These are phyloP conservation scores for Mormyrus hasselquistii DNA, from an alignment of 2,797 vertebrate genomes.

Conservation along the genomic window DNA sequence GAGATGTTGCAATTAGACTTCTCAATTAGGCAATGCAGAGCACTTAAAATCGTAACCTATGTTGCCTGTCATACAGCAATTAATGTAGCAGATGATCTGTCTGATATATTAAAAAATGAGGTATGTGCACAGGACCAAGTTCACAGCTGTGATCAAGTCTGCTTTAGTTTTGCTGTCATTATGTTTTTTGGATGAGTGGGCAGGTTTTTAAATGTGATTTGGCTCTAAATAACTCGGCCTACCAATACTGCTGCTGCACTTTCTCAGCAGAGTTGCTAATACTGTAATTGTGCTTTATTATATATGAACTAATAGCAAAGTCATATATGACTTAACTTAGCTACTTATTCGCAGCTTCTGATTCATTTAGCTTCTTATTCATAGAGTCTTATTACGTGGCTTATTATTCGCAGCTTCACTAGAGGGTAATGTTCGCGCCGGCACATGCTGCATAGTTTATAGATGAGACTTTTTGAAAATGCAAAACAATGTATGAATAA, in stretches of 20 bases:
- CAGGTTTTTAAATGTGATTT: not conserved
- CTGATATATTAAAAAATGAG: not conserved
- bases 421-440: no score
- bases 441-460: no score
- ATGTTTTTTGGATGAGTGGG: not conserved
- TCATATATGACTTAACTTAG: no score
- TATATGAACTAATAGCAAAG: no score
- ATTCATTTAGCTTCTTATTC: not conserved
- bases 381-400: not conserved
- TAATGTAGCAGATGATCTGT: not conserved
- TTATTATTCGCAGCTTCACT: not conserved
- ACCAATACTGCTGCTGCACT: not conserved
- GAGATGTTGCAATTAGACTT: no score
- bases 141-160: not conserved
- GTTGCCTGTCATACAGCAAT: not conserved
- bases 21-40: not conserved
- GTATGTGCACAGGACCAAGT: not conserved
- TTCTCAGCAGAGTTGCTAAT: not conserved
- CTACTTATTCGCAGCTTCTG: not conserved
- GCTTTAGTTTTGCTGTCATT: not conserved
- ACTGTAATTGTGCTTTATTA: not conserved
- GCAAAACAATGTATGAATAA: no score
- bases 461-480: no score
- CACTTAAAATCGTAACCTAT: not conserved
- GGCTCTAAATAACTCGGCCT: not conserved